A percentile compares a stretch with the other conserved stretches of the same genome.
phyloP scores from a whole-genome alignment of 2,888 invertebrate genomes.

The Dastarcus helophoroides region DNA sequence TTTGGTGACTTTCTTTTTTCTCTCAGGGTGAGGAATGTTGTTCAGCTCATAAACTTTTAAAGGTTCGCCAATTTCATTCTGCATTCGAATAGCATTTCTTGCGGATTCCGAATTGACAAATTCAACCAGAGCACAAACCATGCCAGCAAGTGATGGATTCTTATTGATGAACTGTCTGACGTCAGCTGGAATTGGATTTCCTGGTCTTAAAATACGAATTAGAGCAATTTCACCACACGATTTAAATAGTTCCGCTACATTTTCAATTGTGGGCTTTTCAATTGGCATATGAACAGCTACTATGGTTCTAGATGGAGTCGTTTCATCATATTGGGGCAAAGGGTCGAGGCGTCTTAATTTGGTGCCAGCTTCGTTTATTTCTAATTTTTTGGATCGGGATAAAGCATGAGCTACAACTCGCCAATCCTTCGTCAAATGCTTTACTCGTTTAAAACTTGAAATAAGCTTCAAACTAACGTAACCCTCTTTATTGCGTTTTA shows the following conservation, averaged over 20 bases:
- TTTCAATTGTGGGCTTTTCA: constrained; percentile 77
- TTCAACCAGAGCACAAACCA: constrained; percentile 83
- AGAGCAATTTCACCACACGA: constrained; percentile 82
- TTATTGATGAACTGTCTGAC: constrained; percentile 84
- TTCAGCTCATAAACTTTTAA: constrained; percentile 70
- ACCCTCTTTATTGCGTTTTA: constrained; percentile 88
- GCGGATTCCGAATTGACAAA: constrained; percentile 82
- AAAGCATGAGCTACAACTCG: constrained; percentile 82
- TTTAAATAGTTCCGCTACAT: constrained; percentile 82
- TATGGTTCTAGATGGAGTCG: constrained; percentile 83
- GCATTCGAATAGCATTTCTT: constrained; percentile 63
- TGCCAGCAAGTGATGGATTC: constrained; percentile 75
- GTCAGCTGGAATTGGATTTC: constrained; percentile 83
- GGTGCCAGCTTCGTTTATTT: constrained; percentile 83
- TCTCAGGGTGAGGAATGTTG: constrained; percentile 54
- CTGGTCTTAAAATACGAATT: constrained; percentile 77
- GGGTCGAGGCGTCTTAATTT: constrained; percentile 78
- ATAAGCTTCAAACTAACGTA: constrained; percentile 90
- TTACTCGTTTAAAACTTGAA: constrained; percentile 89
- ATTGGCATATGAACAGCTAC: constrained; percentile 77
- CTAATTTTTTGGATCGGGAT: constrained; percentile 62
- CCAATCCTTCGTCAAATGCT: constrained; percentile 90
- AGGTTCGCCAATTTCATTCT: constrained; percentile 44
- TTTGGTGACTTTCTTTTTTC: constrained; percentile 56
- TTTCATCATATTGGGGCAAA: constrained; percentile 82